Base-by-base conservation (phyloP, 92 coral and sea anemone species). In the Zoanthus sansibaricus region DNA sequence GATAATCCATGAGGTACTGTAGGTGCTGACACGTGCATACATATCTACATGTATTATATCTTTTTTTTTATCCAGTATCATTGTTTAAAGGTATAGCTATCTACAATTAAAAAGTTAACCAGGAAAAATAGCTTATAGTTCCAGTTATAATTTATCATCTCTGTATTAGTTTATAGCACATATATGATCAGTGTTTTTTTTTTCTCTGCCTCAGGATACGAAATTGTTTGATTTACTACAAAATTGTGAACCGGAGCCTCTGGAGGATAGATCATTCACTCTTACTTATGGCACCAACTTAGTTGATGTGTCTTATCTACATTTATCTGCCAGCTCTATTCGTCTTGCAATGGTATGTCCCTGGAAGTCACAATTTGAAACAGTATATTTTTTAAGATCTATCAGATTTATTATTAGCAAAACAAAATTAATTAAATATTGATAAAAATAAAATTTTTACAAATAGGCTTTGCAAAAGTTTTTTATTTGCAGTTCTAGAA, bases 181-280 rank as follows among this genome's bases (percentile, higher is more conserved):
- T 25, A 25, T 69, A 69, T 37, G 42, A 30, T 30, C 0, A 37
- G 15, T 14, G 46, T 72, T 0, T 72, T 51, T 67, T 20, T 69
- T n/a, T 66, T 32, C 86, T 31, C 3, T 75, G 31, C 78, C 72
- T 15, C 52, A 97, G 99, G 99, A 97, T 89, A 82, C 75, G 58
- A 97, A 92, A 86, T 77, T 95, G 68, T 91, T 94, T 56, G 98
- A 94, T 47, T 74, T 87, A 9, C 77, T 97, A 45, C 96, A 90
- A 55, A 86, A 90, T 59, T 89, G 90, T 72, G 98, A 95, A 16
- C 87, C 90, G 16, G 97, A 90, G 10, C 86, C 88, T 1, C 86
- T 97, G 78, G 95, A 95, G 71, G 93, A 91, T 8, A 82, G 99
- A 51, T 83, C 91, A 46, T 92, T 97, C 72, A 97, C 96, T 1